Conservation (phyloP, 2,888 invertebrate genomes). For the Augochlorella aurata region DNA sequence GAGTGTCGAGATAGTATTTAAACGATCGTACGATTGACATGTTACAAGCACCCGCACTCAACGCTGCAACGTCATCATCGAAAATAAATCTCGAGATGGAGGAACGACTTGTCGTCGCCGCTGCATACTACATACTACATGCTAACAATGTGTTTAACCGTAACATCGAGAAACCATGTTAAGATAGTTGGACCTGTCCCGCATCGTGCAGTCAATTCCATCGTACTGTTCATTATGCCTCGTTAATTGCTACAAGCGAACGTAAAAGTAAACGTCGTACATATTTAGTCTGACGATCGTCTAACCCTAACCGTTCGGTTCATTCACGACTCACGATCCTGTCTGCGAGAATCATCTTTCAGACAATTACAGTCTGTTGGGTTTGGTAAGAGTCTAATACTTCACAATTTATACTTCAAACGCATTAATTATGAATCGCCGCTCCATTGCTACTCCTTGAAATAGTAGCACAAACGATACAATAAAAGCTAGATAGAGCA, state of each 20-base stretch:
- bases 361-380: background rate
- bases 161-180: slow-evolving; percentile 21
- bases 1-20: background rate
- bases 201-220: slow-evolving; percentile 24
- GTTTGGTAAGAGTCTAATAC: no score
- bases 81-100: background rate
- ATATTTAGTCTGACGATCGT: background rate
- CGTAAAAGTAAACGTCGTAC: slow-evolving; percentile 14
- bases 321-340: background rate
- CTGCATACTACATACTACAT: background rate
- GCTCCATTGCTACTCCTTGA: no score
- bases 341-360: background rate
- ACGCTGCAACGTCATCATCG: background rate
- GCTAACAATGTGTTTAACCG: slow-evolving; percentile 17
- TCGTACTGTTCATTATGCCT: slow-evolving; percentile 22
- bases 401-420: no score
- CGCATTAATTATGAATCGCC: no score
- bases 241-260: slow-evolving; percentile 9
- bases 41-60: no score
- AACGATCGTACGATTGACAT: background rate
- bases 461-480: no score
- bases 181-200: slow-evolving; percentile 24
- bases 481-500: no score
- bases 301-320: background rate
- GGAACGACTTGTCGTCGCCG: background rate